phyloP scores from a whole-genome alignment of 1,140 invertebrate species.

The Bombus pascuorum region DNA sequence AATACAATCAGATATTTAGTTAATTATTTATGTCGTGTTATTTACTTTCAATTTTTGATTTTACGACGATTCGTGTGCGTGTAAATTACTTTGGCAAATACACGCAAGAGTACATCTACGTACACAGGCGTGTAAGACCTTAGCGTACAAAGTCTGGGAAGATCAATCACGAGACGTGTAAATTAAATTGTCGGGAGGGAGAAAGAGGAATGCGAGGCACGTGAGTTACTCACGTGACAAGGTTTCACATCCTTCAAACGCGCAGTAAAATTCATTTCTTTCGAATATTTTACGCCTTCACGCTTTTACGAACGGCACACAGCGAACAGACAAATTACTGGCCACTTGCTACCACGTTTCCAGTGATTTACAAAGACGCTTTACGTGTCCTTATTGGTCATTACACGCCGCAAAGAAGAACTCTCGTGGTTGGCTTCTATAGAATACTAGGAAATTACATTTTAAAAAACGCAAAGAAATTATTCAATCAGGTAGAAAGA shows the following conservation, averaged over 20 bases:
- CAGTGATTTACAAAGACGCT: neutral
- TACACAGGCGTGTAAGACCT: neutral
- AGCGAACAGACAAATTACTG: neutral
- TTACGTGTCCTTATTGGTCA: neutral
- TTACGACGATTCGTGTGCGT: neutral
- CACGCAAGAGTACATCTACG: neutral
- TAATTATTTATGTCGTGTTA: neutral
- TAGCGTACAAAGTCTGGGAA: neutral
- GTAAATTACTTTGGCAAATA: neutral
- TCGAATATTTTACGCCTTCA: neutral
- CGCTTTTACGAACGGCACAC: neutral
- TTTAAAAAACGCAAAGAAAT: too few relatives aligned
- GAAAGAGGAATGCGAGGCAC: slow-evolving; percentile 19
- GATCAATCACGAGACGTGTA: neutral
- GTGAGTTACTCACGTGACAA: slow-evolving; percentile 22
- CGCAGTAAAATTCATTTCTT: slow-evolving; percentile 21
- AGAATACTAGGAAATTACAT: too few relatives aligned
- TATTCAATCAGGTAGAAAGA: too few relatives aligned
- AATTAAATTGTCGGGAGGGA: slow-evolving; percentile 26
- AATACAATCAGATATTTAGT: too few relatives aligned
- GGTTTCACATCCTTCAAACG: slow-evolving; percentile 5
- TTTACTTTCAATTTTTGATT: neutral
- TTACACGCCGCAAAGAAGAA: neutral
- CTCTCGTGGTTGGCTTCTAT: too few relatives aligned
- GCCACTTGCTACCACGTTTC: neutral